Evolutionary conservation across 2,888 invertebrate species (phyloP).

Genomic region (Polietes domitor): DNA sequence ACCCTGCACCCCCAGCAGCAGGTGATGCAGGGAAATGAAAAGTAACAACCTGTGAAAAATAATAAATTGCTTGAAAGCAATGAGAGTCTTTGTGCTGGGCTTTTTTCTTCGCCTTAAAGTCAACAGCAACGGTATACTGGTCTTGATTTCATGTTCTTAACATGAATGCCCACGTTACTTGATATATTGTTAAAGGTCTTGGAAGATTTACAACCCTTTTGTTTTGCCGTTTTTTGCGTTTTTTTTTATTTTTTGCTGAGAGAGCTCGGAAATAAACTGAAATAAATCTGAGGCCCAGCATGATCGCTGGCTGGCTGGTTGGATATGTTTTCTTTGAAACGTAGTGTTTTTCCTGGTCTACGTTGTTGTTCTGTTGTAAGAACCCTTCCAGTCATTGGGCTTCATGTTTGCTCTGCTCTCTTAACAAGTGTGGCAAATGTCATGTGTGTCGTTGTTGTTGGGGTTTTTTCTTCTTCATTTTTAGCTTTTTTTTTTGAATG

Average conservation of each 20-base stretch:
- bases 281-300: slow-evolving; percentile 16
- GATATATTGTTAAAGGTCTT: slow-evolving; percentile 62
- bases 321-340: background rate
- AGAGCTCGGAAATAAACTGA: background rate
- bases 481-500: slow-evolving; percentile 13
- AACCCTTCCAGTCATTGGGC: slow-evolving; percentile 26
- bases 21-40: slow-evolving; percentile 39
- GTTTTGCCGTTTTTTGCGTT: slow-evolving; percentile 17
- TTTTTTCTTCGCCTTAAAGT: background rate
- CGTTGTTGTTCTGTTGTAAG: background rate
- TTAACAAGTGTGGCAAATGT: slow-evolving; percentile 66
- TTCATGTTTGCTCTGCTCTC: slow-evolving; percentile 37
- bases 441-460: slow-evolving; percentile 55
- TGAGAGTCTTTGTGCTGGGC: slow-evolving; percentile 35
- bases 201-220: slow-evolving; percentile 64
- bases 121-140: slow-evolving; percentile 26
- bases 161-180: slow-evolving; percentile 60
- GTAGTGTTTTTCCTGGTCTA: background rate
- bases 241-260: background rate
- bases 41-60: slow-evolving; percentile 65
- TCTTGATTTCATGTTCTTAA: slow-evolving; percentile 54
- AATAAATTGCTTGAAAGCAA: slow-evolving; percentile 53
- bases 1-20: background rate
- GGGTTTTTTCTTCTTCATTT: background rate
- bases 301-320: no score